Conservation (phyloP, 2,113 vertebrate species). For the Rhinoptilus africanus region DNA sequence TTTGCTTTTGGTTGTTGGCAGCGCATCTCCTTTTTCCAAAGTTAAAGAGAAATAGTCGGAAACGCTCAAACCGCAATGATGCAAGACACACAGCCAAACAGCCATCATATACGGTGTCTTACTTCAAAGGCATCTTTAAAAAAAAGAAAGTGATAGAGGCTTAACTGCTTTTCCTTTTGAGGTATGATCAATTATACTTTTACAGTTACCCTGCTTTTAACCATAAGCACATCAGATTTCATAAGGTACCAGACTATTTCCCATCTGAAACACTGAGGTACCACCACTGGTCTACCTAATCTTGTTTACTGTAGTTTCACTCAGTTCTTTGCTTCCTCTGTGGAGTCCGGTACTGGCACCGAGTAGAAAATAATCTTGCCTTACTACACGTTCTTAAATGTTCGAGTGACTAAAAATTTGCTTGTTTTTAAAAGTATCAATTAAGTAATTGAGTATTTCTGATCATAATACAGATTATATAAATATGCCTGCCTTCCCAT, state of each 20-base stretch:
- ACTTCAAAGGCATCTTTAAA: background rate
- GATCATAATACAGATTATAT: background rate
- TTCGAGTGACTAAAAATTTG: background rate
- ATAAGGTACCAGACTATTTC: background rate
- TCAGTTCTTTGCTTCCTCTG: background rate
- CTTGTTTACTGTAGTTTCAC: background rate
- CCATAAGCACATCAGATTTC: background rate
- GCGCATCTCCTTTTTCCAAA: background rate
- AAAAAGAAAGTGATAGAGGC: background rate
- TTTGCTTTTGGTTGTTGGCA: constrained; percentile 24
- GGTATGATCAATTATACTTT: background rate
- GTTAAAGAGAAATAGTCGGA: background rate
- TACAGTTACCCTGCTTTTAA: background rate
- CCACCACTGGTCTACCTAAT: background rate
- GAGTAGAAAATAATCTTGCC: background rate
- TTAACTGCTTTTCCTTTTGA: background rate
- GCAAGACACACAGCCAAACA: background rate
- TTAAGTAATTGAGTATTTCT: background rate
- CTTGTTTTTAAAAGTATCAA: background rate
- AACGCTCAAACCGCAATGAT: background rate
- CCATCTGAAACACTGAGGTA: background rate
- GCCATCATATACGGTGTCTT: background rate
- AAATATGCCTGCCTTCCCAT: background rate
- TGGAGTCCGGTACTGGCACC: background rate
- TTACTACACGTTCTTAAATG: background rate